Evolutionary conservation across 2,797 vertebrate genomes (phyloP).

Genomic region (Syncerus caffer): DNA sequence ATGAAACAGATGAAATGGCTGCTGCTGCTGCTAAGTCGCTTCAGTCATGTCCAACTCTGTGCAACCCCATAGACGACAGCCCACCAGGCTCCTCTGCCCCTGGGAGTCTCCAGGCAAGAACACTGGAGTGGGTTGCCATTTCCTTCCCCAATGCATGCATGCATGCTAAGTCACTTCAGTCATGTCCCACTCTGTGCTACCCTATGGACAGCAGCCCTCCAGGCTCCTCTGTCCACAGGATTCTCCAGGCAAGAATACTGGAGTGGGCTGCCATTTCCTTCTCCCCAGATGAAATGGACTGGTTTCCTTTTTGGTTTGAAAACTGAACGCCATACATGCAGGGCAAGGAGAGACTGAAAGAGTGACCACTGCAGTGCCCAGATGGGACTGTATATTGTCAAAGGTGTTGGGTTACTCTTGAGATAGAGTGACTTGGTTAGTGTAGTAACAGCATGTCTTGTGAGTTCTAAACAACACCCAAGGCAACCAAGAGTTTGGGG

Average conservation of each 20-base stretch:
- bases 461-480: neutral
- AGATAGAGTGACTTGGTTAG: neutral
- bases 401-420: neutral
- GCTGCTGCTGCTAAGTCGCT: neutral
- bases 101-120: neutral
- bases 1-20: neutral
- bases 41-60: neutral
- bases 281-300: neutral
- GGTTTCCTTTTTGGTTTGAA: neutral
- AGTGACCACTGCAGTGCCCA: neutral
- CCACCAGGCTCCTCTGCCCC: neutral
- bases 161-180: neutral
- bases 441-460: neutral
- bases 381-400: neutral
- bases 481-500: neutral
- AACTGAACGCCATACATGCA: neutral
- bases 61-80: neutral
- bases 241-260: neutral
- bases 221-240: neutral
- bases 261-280: neutral
- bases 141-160: neutral
- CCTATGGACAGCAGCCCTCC: neutral
- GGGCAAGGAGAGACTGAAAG: neutral
- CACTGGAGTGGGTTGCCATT: neutral
- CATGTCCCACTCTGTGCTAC: rapidly evolving